These are phyloP conservation scores for Chunga burmeisteri DNA, from an alignment of 2,113 vertebrate species.

Conservation along the genomic window DNA sequence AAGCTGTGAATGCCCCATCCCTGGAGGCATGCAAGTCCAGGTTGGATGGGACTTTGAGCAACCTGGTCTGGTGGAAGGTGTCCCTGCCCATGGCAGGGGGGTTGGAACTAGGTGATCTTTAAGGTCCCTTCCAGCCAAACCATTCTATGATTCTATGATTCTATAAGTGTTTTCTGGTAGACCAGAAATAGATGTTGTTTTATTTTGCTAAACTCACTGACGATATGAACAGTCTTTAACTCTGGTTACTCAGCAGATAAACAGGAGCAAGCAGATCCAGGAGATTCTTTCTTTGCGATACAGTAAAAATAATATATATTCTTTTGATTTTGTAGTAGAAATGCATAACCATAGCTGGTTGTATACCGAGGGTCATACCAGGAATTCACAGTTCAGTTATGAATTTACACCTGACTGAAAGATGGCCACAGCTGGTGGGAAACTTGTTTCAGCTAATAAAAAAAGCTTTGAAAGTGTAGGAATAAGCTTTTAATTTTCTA, in stretches of 20 bases:
- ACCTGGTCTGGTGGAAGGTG: no score
- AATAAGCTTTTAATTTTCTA: not conserved
- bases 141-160: no score
- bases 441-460: not conserved
- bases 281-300: not conserved
- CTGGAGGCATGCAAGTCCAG: no score
- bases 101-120: no score
- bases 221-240: not conserved
- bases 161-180: no score
- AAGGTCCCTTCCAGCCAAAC: no score
- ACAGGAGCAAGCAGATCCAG: not conserved
- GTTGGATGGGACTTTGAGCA: no score
- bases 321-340: not conserved
- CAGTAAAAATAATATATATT: not conserved
- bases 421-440: not conserved
- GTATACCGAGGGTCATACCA: accelerated
- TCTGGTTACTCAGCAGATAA: not conserved
- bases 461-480: not conserved
- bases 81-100: no score
- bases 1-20: no score
- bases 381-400: not conserved
- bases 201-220: not conserved
- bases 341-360: not conserved
- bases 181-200: not conserved
- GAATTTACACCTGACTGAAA: not conserved